Conservation (phyloP, 2,113 vertebrate genomes). For the Lophura nycthemera region DNA sequence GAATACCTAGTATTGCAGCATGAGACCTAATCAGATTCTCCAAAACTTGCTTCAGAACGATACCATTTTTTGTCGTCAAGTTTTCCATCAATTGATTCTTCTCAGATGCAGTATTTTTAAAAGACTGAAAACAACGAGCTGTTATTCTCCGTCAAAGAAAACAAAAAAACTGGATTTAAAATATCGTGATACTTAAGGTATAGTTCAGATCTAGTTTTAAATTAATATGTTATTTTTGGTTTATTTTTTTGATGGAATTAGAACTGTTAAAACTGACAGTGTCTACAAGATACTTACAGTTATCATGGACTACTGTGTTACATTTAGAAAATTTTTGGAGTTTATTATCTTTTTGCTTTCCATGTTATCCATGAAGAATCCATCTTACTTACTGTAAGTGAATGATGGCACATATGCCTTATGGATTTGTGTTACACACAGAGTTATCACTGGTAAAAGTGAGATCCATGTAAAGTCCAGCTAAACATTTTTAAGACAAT, state of each 20-base stretch:
- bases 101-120: constrained; percentile 61
- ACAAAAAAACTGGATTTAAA: neutral
- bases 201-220: neutral
- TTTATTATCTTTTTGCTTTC: neutral
- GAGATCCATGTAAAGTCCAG: neutral
- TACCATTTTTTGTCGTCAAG: constrained; percentile 70
- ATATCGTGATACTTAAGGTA: neutral
- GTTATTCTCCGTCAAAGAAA: neutral
- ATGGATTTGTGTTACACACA: neutral
- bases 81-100: constrained; percentile 68
- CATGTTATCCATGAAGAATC: neutral
- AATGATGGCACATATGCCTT: neutral
- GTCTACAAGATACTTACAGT: neutral
- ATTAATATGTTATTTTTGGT: neutral
- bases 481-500: neutral
- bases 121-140: constrained; percentile 47
- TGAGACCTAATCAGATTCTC: constrained; percentile 82
- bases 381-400: neutral
- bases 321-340: neutral
- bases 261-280: neutral
- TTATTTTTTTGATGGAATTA: neutral
- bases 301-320: neutral
- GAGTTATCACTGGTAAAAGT: neutral
- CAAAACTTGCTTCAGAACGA: constrained; percentile 78
- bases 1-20: constrained; percentile 78